A percentile compares a stretch with the other conserved stretches of the same genome.
Evolutionary conservation across 2,113 vertebrate species (phyloP).

Genomic region (Copsychus sechellarum): DNA sequence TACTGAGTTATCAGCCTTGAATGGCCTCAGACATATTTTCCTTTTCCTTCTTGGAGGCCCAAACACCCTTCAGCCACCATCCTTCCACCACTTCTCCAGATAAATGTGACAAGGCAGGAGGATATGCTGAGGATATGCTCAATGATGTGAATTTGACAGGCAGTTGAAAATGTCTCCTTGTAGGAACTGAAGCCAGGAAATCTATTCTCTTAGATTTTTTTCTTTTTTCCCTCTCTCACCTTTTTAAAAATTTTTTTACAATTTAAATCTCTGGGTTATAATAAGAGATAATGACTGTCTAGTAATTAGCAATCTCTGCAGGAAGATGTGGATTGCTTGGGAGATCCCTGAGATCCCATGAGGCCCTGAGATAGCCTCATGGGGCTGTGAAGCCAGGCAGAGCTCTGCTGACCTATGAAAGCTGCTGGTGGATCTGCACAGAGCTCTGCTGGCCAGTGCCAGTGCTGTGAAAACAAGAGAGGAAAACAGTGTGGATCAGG

Average conservation of each 20-base stretch:
- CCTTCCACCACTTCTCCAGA: not conserved
- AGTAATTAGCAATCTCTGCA: not conserved
- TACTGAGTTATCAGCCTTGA: not conserved
- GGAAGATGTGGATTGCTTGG: not conserved
- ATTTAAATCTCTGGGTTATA: not conserved
- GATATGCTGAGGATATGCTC: not conserved
- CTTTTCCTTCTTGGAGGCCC: not conserved
- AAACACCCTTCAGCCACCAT: not conserved
- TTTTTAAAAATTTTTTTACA: not conserved
- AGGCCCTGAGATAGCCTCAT: not conserved
- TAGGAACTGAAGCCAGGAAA: not conserved
- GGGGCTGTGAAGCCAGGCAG: conserved; percentile 15
- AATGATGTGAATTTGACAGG: not conserved
- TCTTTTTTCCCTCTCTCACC: rapidly evolving
- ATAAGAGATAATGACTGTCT: not conserved
- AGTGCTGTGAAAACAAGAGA: conserved; percentile 60
- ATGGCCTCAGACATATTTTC: not conserved
- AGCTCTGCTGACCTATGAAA: conserved; percentile 27
- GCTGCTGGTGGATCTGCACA: conserved; percentile 47
- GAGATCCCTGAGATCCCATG: not conserved
- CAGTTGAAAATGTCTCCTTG: not conserved
- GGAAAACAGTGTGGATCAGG: conserved; percentile 59
- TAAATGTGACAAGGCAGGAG: not conserved
- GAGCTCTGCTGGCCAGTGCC: conserved; percentile 24
- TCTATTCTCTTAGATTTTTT: not conserved